Base-by-base conservation (phyloP, 2,113 vertebrate species). In the Sciurus niger region DNA sequence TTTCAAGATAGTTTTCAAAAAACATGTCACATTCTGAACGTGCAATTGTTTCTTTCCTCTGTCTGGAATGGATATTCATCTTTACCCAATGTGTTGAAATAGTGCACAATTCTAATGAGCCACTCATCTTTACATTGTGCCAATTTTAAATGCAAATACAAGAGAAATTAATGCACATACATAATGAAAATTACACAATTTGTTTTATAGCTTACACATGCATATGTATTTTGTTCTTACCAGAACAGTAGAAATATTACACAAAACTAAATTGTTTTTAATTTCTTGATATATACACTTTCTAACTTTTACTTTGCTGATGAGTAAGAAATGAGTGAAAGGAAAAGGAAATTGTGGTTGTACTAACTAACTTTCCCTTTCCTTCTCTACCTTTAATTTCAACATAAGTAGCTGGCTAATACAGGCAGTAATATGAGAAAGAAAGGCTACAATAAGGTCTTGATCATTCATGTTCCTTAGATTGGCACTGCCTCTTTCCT, bases 141-240 rank as follows among this genome's bases (percentile, higher is more conserved):
- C 4, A 88, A 63, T 48, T 95, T 88, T 51, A 55, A 91, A 73
- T 88, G 63, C 83, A 91, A 88, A 94, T 60, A 70, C 7, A 28
- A 63, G 14, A 83, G 7, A 24, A 55, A 55, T 96, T 65, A 89
- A 63, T 73, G 11, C 51, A 89, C 18, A 32, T 55, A 24, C 8
- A 68, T 11, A 70, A 60, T 85, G 37, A 83, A 2, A 18, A 58
- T 37, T 53, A 65, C 8, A 76, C 43, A 87, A 79, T 72, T 84
- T 84, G 22, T 87, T 83, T 83, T n/a, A 37, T 8, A 84, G 17
- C 32, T 78, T 63, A 8, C 8, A 67, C 8, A 51, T n/a, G 11
- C 34, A 84, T 92, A 43, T 67, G 32, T 6, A 72, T 67, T 91
- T 91, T 83, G 37, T 51, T 79, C n/a, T 72, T 86, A 79, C 65